Base-by-base conservation (phyloP, 2,888 invertebrate genomes). In the Dryococelus australis region DNA sequence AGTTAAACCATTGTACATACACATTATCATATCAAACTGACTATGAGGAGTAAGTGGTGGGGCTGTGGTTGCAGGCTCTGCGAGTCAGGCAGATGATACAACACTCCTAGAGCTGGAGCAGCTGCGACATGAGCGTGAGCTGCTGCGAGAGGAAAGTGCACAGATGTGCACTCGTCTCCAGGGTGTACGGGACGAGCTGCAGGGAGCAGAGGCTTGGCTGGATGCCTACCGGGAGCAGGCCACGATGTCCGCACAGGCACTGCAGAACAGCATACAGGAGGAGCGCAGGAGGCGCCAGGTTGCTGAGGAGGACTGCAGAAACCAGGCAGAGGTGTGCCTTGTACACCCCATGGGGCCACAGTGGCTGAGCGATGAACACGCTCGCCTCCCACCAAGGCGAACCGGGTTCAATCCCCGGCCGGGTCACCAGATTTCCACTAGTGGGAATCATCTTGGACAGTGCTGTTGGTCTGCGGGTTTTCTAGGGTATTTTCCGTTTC, bases 81-180 rank as follows among this genome's bases (percentile, higher is more conserved):
- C 65, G 13, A n/a, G 65, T 20, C 65, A n/a, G 8, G 65, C 65
- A n/a, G 87, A 87, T 26, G 87, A 86, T 80, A 81, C 86, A 8
- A 43, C 84, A 24, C 84, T 87, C 24, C 53, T 88, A 3, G 88
- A 88, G 27, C 79, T 88, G 86, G 86, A 91, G 26, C 87, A 87
- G 51, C 28, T 88, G 80, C 85, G 93, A 88, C 93, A 94, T 89
- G 95, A 95, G 91, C 91, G 94, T 84, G 95, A 94, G 89, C 91
- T 93, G 89, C 91, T 95, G 53, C 93, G 93, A 87, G 94, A 95
- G 87, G 95, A 95, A 90, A 92, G 95, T 88, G 94, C 94, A 87
- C 93, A 94, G 88, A 91, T 93, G 51, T 90, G 93, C 13, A 93
- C 91, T 65, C 92, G 92, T 88, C 88, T 92, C 84, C 91, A 92